Percentiles rank a stretch among this genome's conserved stretches.
These are phyloP conservation scores for Hystrix cristata DNA, from an alignment of 2,113 vertebrate genomes.

Conservation along the genomic window DNA sequence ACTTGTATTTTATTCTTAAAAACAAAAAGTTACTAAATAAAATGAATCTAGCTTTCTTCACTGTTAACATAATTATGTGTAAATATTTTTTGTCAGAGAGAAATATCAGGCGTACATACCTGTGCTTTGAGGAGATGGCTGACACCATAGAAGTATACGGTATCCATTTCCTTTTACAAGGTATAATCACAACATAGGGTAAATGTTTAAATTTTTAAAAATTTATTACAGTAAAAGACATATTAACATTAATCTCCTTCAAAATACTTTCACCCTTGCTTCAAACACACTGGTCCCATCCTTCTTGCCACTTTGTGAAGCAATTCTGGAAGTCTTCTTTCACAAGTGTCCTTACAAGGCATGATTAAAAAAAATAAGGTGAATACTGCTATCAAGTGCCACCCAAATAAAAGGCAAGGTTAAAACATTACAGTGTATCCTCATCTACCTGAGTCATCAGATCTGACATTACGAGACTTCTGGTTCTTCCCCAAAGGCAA, in stretches of 20 bases:
- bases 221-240: background rate
- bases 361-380: background rate
- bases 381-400: background rate
- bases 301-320: background rate
- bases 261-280: background rate
- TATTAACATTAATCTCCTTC: background rate
- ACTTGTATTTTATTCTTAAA: conserved; percentile 43
- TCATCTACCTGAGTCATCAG: background rate
- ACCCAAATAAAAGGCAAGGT: background rate
- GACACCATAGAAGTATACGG: background rate
- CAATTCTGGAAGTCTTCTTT: background rate
- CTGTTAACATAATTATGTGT: conserved; percentile 18
- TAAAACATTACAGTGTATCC: background rate
- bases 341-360: background rate
- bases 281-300: background rate
- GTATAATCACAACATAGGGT: background rate
- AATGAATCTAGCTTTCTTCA: conserved; percentile 47
- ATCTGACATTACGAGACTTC: background rate
- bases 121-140: conserved; percentile 19
- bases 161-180: background rate
- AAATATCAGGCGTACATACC: background rate
- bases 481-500: background rate
- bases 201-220: background rate
- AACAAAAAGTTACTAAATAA: conserved; percentile 48
- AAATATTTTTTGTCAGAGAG: conserved; percentile 49